Base-by-base conservation (phyloP, 2,797 vertebrate genomes). In the Sebastes minor region DNA sequence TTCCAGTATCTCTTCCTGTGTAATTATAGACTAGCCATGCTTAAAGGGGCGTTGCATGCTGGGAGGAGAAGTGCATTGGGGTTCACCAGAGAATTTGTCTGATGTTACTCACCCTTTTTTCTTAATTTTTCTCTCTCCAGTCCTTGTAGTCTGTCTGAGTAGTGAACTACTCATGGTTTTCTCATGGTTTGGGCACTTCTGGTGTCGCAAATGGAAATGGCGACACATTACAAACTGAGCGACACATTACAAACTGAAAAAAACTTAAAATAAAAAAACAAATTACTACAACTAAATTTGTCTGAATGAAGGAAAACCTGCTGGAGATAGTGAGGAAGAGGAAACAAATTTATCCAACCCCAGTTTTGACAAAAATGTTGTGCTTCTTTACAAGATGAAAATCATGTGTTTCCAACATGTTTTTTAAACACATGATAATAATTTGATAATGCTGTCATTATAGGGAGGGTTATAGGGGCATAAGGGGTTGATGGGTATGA, bases 1-100 rank as follows among this genome's bases (percentile, higher is more conserved):
- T 94, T 93, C 90, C 89, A 92, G 89, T 86, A 88, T 93, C 90
- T 95, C 88, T 94, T 92, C 91, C 91, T 94, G 90, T 91, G 90
- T 96, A 96, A 96, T 96, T 95, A 96, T 94, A 95, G 94, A 91
- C 91, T 87, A 86, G 89, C 85, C 91, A 66, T 87, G 88, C 90
- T 92, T 90, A 92, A 94, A 93, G 93, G 93, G 92, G 92, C 85
- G 90, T 93, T 94, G 89, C 83, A 84, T 89, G 84, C 90, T 83
- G 86, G 86, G 90, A 88, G 92, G 88, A 92, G 89, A 91, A 86
- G 82, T 87, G 86, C 82, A 91, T 78, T 86, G 82, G 90, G 86
- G 91, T 90, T 92, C 89, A 89, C 89, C 83, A 88, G 90, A 93
- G 91, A 86, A 88, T 93, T 86, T 89, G 85, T 94, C 81, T 88